Conservation (phyloP, 2,113 vertebrate genomes). For the Hippoglossus stenolepis region DNA sequence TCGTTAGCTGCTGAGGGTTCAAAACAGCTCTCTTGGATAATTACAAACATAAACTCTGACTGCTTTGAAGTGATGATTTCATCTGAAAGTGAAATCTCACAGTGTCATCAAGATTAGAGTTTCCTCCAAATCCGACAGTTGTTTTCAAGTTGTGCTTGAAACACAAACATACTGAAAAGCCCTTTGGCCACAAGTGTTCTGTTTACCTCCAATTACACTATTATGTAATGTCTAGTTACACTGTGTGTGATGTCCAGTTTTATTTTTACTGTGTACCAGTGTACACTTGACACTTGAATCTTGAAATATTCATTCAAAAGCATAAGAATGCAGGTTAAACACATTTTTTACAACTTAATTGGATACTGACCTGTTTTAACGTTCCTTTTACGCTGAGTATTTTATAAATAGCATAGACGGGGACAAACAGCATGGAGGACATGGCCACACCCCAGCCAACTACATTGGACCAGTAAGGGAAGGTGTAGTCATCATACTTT, state of each 20-base stretch:
- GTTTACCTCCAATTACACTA: constrained; percentile 4
- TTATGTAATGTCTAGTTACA: background rate
- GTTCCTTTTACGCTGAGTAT: constrained; percentile 88
- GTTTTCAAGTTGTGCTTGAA: constrained; percentile 6
- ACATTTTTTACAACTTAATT: background rate
- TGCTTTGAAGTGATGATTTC: constrained; percentile 46
- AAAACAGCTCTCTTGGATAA: constrained; percentile 64
- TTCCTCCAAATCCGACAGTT: constrained; percentile 11
- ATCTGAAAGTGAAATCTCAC: constrained; percentile 19
- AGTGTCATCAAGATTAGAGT: constrained; percentile 5
- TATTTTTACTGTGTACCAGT: background rate
- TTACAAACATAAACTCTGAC: constrained; percentile 42
- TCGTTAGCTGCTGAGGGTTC: constrained; percentile 33
- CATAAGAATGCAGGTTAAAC: background rate
- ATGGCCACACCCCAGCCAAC: constrained; percentile 93
- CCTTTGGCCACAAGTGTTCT: background rate
- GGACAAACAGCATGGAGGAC: constrained; percentile 95
- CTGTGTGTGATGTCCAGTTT: background rate
- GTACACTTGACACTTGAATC: background rate
- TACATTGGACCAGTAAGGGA: constrained; percentile 91
- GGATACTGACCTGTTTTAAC: constrained; percentile 89
- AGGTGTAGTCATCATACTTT: constrained; percentile 92
- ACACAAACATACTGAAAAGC: background rate
- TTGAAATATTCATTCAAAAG: too few species aligned
- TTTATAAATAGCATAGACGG: constrained; percentile 92